These are phyloP conservation scores for Corvus cornix DNA, from an alignment of 2,113 vertebrate species.

Conservation along the genomic window DNA sequence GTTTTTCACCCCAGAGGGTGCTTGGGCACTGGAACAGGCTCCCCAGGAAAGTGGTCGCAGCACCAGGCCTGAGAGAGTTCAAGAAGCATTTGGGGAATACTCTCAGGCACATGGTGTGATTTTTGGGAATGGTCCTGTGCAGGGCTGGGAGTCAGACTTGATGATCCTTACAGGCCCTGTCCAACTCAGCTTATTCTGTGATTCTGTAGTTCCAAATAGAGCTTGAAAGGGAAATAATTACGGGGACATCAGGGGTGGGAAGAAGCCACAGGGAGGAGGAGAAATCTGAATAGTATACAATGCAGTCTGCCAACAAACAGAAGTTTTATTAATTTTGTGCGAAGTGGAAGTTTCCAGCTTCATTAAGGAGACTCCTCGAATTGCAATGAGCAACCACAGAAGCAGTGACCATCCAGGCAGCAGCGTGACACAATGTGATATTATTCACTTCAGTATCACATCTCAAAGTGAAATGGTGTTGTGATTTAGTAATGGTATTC, in stretches of 20 bases:
- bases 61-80: not conserved
- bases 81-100: accelerated
- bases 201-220: not conserved
- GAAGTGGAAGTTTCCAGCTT: not conserved
- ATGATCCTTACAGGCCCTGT: not conserved
- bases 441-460: not conserved
- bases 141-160: not conserved
- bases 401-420: not conserved
- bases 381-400: not conserved
- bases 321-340: not conserved
- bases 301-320: not conserved
- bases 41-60: not conserved
- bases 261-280: not conserved
- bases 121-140: not conserved
- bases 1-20: not conserved
- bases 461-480: not conserved
- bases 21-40: not conserved
- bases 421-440: not conserved
- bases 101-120: not conserved
- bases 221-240: not conserved
- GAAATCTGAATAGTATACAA: not conserved
- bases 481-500: not conserved
- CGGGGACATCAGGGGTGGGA: not conserved
- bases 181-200: not conserved
- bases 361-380: not conserved